Conservation (phyloP, 2,888 invertebrate species). For the Caenorhabditis imperialis region DNA sequence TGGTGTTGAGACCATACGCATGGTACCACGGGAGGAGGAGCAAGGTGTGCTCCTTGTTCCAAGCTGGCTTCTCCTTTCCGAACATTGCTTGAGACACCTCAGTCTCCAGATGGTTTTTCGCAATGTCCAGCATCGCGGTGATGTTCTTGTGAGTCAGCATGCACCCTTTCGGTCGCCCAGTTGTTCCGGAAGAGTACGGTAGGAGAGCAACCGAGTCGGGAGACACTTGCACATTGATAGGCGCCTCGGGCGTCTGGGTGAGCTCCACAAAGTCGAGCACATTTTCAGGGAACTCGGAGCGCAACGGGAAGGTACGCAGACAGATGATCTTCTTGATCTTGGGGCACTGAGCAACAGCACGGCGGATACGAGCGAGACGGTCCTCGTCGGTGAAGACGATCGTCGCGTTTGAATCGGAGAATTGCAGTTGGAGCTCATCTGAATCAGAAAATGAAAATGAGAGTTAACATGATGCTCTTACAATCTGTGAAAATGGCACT, state of each 20-base stretch:
- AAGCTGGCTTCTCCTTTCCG: slow-evolving; percentile 33
- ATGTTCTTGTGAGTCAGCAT: slow-evolving; percentile 69
- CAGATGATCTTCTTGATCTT: slow-evolving; percentile 53
- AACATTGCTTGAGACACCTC: slow-evolving; percentile 48
- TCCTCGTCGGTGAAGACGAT: slow-evolving; percentile 64
- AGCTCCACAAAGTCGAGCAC: slow-evolving; percentile 49
- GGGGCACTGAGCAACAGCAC: slow-evolving; percentile 54
- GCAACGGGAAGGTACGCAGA: slow-evolving; percentile 45
- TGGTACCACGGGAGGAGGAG: slow-evolving; percentile 75
- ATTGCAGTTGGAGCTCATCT: slow-evolving; percentile 66
- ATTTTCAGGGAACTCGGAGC: slow-evolving; percentile 50
- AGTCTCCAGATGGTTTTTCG: slow-evolving; percentile 40
- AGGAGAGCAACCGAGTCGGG: slow-evolving; percentile 50
- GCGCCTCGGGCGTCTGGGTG: slow-evolving; percentile 29
- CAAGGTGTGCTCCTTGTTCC: slow-evolving; percentile 61
- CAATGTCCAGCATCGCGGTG: slow-evolving; percentile 64
- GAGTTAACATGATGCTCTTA: slow-evolving; percentile 31
- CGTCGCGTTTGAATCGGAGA: slow-evolving; percentile 55
- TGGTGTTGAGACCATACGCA: slow-evolving; percentile 71
- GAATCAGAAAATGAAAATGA: slow-evolving; percentile 10
- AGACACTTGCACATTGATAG: slow-evolving; percentile 30
- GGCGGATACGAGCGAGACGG: slow-evolving; percentile 53
- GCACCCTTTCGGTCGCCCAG: slow-evolving; percentile 72
- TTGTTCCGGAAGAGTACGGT: slow-evolving; percentile 82
- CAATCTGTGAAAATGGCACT: slow-evolving; percentile 71